Percentiles rank a stretch among this genome's conserved stretches.
Evolutionary conservation across 2,797 vertebrate species (phyloP).

Genomic region (Semaprochilodus insignis): DNA sequence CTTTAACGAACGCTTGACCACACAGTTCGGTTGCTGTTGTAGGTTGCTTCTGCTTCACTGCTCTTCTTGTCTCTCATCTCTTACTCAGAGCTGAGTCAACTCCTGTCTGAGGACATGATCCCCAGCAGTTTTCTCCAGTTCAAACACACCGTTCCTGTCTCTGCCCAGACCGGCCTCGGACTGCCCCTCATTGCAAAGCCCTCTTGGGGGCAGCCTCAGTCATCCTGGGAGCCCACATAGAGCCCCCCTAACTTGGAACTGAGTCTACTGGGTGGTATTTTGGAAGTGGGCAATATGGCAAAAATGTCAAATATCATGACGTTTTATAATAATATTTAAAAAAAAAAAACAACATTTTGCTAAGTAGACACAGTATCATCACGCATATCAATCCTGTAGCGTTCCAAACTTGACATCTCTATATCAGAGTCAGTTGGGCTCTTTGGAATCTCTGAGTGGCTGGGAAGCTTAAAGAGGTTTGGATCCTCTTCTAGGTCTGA

Average conservation of each 20-base stretch:
- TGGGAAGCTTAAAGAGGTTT: no score
- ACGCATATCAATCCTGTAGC: no score
- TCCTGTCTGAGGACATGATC: conserved; percentile 79
- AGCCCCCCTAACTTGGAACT: neutral
- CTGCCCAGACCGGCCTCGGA: conserved; percentile 83
- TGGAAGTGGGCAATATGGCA: neutral
- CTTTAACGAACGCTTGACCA: neutral
- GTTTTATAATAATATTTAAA: no score
- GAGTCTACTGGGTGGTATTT: no score
- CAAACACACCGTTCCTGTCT: conserved; percentile 86
- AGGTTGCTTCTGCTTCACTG: neutral
- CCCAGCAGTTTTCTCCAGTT: conserved; percentile 81
- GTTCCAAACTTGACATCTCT: no score
- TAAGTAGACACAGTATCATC: no score
- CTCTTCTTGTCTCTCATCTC: neutral
- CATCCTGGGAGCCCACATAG: neutral
- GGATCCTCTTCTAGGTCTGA: no score
- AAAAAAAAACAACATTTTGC: no score
- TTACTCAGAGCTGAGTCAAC: conserved; percentile 78
- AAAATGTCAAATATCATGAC: neutral
- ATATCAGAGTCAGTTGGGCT: no score
- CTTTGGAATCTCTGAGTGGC: no score
- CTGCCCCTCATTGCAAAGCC: conserved; percentile 65
- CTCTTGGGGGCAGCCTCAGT: conserved; percentile 26
- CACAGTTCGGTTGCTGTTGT: neutral